Evolutionary conservation across 2,797 vertebrate species (phyloP).

Genomic region (Amblyraja radiata): DNA sequence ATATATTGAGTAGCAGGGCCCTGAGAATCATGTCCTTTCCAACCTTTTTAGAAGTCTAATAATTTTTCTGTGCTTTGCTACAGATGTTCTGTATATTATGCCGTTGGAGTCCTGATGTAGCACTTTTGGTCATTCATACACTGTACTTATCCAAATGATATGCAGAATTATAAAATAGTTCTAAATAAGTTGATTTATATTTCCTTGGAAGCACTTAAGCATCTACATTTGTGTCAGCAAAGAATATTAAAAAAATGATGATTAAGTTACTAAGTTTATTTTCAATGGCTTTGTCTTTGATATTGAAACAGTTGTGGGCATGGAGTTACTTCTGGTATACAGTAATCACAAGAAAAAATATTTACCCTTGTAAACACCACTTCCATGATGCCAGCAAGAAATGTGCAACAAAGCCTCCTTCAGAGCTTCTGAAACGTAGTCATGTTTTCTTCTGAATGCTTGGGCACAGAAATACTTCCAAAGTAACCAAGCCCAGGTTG

Average conservation of each 20-base stretch:
- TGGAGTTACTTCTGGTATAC: background rate
- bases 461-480: no score
- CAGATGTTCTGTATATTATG: slow-evolving; percentile 36
- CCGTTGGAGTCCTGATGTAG: slow-evolving; percentile 38
- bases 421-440: background rate
- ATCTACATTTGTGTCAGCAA: slow-evolving; percentile 34
- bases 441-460: no score
- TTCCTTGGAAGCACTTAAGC: slow-evolving; percentile 38
- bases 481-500: no score
- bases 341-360: background rate
- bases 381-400: background rate
- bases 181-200: slow-evolving; percentile 38
- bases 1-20: slow-evolving; percentile 3
- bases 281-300: no score
- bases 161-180: slow-evolving; percentile 39
- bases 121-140: slow-evolving; percentile 38
- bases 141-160: slow-evolving; percentile 38
- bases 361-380: no score
- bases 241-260: slow-evolving; percentile 37
- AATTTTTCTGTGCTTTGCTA: slow-evolving; percentile 37
- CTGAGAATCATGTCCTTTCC: slow-evolving; percentile 5
- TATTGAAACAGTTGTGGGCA: no score
- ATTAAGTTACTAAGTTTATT: slow-evolving; percentile 31
- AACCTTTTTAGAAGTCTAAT: slow-evolving; percentile 34
- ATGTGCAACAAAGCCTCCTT: background rate